These are phyloP conservation scores for Dastarcus helophoroides DNA, from an alignment of 2,888 invertebrate genomes.

Conservation along the genomic window DNA sequence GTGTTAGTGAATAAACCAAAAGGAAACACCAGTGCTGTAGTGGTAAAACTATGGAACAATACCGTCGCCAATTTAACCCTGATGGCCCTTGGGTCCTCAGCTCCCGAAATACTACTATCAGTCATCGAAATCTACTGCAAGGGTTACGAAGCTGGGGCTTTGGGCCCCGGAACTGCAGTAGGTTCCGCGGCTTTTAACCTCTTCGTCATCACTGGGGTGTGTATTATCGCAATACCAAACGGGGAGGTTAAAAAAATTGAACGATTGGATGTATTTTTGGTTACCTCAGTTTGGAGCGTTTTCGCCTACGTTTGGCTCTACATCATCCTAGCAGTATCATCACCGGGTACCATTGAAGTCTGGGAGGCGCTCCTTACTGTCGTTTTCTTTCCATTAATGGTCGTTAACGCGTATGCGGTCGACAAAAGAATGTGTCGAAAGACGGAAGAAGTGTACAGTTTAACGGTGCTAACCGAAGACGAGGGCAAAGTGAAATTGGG, in stretches of 20 bases:
- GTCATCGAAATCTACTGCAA: slow-evolving; percentile 97
- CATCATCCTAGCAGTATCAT: slow-evolving; percentile 79
- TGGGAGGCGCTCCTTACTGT: slow-evolving; percentile 97
- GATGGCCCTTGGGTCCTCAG: slow-evolving; percentile 97
- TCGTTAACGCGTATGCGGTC: slow-evolving; percentile 91
- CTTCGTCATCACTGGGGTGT: slow-evolving; percentile 94
- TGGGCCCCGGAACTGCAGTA: slow-evolving; percentile 97
- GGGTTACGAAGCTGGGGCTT: slow-evolving; percentile 88
- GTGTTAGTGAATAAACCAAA: slow-evolving; percentile 82
- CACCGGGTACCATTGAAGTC: slow-evolving; percentile 81
- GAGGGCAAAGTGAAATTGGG: slow-evolving; percentile 64
- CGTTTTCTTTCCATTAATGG: slow-evolving; percentile 92
- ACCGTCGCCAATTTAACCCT: slow-evolving; percentile 97
- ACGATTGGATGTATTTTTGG: slow-evolving; percentile 92
- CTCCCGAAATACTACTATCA: slow-evolving; percentile 94
- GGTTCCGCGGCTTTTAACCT: slow-evolving; percentile 98
- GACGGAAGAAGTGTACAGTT: slow-evolving; percentile 77
- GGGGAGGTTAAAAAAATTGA: slow-evolving; percentile 89
- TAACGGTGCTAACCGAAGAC: slow-evolving; percentile 78
- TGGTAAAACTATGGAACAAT: slow-evolving; percentile 97
- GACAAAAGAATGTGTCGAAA: slow-evolving; percentile 84
- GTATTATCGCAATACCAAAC: slow-evolving; percentile 82
- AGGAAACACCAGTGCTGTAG: slow-evolving; percentile 77
- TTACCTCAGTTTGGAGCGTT: slow-evolving; percentile 95
- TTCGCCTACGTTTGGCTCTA: slow-evolving; percentile 99